Percentiles rank a stretch among this genome's conserved stretches.
Evolutionary conservation across 1,140 invertebrate species (phyloP).

Genomic region (Pollicipes pollicipes): DNA sequence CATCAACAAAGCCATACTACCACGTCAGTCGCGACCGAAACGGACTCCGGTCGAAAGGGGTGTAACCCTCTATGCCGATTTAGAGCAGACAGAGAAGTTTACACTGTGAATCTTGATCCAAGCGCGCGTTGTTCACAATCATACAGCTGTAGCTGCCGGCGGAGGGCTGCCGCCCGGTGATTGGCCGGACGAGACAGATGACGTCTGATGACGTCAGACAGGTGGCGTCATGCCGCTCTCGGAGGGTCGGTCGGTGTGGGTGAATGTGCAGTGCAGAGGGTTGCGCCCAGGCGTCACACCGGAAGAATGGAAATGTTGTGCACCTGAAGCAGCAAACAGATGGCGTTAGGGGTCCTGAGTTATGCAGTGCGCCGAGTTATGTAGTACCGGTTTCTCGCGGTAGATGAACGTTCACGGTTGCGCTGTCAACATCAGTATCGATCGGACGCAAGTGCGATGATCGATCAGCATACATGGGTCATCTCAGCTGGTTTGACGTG

Average conservation of each 20-base stretch:
- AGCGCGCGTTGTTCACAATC: not conserved
- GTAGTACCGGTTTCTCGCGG: no score
- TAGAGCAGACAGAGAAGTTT: not conserved
- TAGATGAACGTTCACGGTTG: no score
- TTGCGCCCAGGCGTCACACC: not conserved
- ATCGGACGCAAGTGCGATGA: no score
- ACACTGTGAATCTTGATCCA: not conserved
- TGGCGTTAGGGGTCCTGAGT: no score
- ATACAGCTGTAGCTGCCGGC: not conserved
- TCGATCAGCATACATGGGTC: no score
- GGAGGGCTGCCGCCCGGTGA: not conserved
- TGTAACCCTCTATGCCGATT: not conserved
- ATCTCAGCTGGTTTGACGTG: no score
- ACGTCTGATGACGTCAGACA: no score
- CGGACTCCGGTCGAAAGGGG: not conserved
- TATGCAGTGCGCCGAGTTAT: no score
- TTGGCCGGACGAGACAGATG: not conserved
- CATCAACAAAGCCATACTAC: not conserved
- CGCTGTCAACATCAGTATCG: no score
- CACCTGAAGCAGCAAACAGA: not conserved
- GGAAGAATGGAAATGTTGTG: not conserved
- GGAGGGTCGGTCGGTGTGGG: not conserved
- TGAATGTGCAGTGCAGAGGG: not conserved
- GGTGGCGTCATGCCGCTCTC: no score
- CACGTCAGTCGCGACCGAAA: not conserved